Conservation (phyloP, 2,888 invertebrate genomes). For the Homarus gammarus region DNA sequence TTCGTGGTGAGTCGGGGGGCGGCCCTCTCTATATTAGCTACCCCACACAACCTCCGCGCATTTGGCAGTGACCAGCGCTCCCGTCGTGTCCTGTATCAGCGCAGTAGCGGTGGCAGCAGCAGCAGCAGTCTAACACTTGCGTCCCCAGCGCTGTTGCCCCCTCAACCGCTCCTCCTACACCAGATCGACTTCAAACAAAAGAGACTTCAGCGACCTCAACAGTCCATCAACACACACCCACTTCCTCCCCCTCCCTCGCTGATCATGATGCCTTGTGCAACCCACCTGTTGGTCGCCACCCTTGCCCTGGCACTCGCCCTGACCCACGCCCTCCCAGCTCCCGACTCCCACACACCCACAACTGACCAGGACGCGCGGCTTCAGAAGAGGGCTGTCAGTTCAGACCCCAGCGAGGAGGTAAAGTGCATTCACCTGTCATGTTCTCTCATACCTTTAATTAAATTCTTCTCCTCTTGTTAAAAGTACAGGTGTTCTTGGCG, state of each 20-base stretch:
- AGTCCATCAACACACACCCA: neutral
- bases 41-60: neutral
- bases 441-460: too few species aligned
- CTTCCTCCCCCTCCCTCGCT: neutral
- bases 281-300: slow-evolving; percentile 31
- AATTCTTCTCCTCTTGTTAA: too few species aligned
- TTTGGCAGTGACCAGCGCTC: neutral
- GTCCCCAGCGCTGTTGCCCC: too few species aligned
- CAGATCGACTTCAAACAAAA: neutral
- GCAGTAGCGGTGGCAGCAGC: too few species aligned
- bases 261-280: slow-evolving; percentile 24
- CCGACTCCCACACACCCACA: neutral
- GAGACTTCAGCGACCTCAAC: neutral
- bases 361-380: neutral
- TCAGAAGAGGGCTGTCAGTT: neutral
- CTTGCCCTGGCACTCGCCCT: slow-evolving; percentile 23
- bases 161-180: too few species aligned
- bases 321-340: slow-evolving; percentile 24
- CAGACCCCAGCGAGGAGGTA: neutral
- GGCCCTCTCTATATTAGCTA: neutral
- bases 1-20: too few species aligned
- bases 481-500: too few species aligned
- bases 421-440: neutral
- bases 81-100: neutral
- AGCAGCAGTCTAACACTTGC: too few species aligned